Evolutionary conservation across 2,113 vertebrate genomes (phyloP).

Genomic region (Chascanopsetta lugubris): DNA sequence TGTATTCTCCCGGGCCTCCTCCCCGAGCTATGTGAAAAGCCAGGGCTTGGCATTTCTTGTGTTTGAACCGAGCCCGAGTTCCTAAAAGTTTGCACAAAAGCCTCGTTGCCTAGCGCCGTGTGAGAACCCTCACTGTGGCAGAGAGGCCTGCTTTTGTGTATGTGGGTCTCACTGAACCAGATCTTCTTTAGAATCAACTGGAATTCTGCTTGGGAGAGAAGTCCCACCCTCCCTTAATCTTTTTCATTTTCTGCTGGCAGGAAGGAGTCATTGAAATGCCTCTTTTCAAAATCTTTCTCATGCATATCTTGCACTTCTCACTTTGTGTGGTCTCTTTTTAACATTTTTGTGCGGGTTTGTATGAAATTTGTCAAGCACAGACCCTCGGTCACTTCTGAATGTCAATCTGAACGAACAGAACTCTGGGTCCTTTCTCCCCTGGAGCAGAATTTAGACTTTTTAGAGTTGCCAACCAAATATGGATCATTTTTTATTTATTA

Average conservation of each 20-base stretch:
- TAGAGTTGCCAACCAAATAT: neutral
- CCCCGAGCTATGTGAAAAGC: constrained; percentile 43
- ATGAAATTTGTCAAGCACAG: neutral
- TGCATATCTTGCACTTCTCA: constrained; percentile 9
- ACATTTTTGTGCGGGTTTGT: neutral
- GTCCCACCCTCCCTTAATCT: constrained; percentile 40
- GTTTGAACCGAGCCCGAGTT: constrained; percentile 64
- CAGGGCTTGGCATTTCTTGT: constrained; percentile 50
- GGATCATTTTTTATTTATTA: neutral
- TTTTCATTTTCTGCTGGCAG: constrained; percentile 56
- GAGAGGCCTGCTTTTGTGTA: constrained; percentile 69
- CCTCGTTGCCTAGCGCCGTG: constrained; percentile 77
- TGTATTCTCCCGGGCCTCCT: constrained; percentile 40
- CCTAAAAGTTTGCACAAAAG: constrained; percentile 75
- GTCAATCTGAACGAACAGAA: neutral
- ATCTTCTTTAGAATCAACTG: constrained; percentile 57
- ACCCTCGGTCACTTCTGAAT: neutral
- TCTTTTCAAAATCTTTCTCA: constrained; percentile 15
- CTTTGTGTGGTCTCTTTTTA: constrained; percentile 15
- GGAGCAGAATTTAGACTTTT: neutral
- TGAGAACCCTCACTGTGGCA: constrained; percentile 46
- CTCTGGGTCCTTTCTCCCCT: neutral
- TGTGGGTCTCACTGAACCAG: constrained; percentile 47
- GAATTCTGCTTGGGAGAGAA: constrained; percentile 53
- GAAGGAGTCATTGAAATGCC: constrained; percentile 50